Evolutionary conservation across 2,888 invertebrate species (phyloP), one percentile per base, ranked within the genome.

Genomic region (Chrysodeixis includens): DNA sequence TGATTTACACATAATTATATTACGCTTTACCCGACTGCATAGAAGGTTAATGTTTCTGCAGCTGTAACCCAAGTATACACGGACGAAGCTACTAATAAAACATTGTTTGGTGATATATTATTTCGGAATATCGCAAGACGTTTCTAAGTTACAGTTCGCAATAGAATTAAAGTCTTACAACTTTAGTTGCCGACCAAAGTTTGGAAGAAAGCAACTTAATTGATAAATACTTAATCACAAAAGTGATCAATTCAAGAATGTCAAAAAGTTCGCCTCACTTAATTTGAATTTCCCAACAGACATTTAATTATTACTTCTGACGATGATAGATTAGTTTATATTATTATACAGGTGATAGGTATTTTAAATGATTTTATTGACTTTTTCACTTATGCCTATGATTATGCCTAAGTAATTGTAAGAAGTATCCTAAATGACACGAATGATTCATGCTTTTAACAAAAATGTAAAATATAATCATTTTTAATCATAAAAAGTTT

Each of bases 241-340:
- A 10, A 61, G 66, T 60, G 58, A 75, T 76, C 63, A 73, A 70
- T 74, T 74, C 57, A 44, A 56, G 40, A 69, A 66, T 69, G 62
- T 64, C 66, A 78, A 68, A 78, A 75, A 81, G 69, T 81, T 81
- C n/a, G 35, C n/a, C 56, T 64, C 66, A 78, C 61, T 68, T 68
- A 55, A 78, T 78, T 74, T 66, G 30, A 70, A 70, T 64, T 59
- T 74, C 62, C 60, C 35, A 74, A 53, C 69, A 72, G 60, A 56
- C 57, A 68, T 66, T 71, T 69, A 22, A 52, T 49, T 49, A 49
- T 20, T 20, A 35, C 10, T 49, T 30, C 30, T 61, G 74, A 66
- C 56, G 61, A 66, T 74, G 81, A 78, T 71, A 26, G 66, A 80
- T 78, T 53, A 61, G 26, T 52, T 55, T 62, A 40, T 32, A 57